Percentiles rank a stretch among this genome's conserved stretches.
These are phyloP conservation scores for Halcyon badia DNA, from an alignment of 2,797 vertebrate genomes.

Conservation along the genomic window DNA sequence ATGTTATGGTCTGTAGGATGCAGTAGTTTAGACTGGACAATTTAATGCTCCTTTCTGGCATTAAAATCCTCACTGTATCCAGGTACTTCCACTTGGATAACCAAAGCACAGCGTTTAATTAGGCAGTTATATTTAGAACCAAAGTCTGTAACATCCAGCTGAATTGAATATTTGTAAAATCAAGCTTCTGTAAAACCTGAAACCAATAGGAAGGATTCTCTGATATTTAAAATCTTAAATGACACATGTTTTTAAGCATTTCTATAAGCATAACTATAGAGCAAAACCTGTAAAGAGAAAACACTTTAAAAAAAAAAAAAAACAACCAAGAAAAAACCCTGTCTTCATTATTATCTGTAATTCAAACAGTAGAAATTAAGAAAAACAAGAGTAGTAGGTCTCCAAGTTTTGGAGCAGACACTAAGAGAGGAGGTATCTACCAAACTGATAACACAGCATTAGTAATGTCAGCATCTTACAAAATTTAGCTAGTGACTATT, in stretches of 20 bases:
- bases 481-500: neutral
- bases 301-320: too few relatives aligned
- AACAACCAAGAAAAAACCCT: neutral
- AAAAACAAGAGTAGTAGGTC: neutral
- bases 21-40: neutral
- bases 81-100: slow-evolving; percentile 48
- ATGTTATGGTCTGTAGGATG: neutral
- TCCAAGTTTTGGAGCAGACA: neutral
- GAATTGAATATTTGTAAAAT: slow-evolving; percentile 11
- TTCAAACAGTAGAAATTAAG: neutral
- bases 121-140: slow-evolving; percentile 39
- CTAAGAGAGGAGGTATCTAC: neutral
- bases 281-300: neutral
- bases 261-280: neutral
- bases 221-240: neutral
- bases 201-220: neutral
- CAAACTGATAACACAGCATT: neutral
- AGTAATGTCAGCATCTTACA: slow-evolving; percentile 4
- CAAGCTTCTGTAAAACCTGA: neutral
- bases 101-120: slow-evolving; percentile 33
- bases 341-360: neutral
- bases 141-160: neutral
- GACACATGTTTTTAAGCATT: neutral
- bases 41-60: neutral
- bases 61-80: neutral